Base-by-base conservation (phyloP, 2,113 vertebrate species). In the Dunckerocampus dactyliophorus region DNA sequence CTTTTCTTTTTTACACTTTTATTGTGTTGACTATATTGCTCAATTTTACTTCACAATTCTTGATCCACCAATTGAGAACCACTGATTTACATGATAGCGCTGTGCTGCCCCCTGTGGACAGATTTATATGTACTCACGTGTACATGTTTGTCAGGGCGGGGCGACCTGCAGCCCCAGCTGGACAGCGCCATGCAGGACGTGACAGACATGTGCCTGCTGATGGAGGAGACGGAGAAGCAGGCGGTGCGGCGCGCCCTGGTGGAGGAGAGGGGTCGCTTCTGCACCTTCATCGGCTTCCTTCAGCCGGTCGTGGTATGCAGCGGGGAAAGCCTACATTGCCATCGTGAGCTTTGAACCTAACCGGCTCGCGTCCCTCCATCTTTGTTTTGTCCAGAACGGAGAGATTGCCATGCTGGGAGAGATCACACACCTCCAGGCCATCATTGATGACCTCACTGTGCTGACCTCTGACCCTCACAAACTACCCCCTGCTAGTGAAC, bases 201-300 rank as follows among this genome's bases (percentile, higher is more conserved):
- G 80, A 98, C 93, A 0, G 96, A 99, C 89, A 94, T 98, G 95
- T 98, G 95, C 85, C 90, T 98, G 80, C 82, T 99, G 67, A 92
- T 99, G 92, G 96, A 98, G 88, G 96, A 99, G 88, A 99, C 92
- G 0, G 96, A 99, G 89, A 98, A 99, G 85, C 96, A 98, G 90
- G 95, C 96, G 0, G 96, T 98, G 57, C 93, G 96, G 74, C 91
- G 93, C 12, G 96, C 96, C 6, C 93, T 99, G 63, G 93, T 96
- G 0, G 96, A 99, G 85, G 96, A 99, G 78, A 88, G 96, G 2
- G 93, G 95, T 0, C 93, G 96, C 53, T 98, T 97, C 90, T 98
- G 96, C 81, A 96, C 95, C 62, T 97, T 99, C 86, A 96, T 94
- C 75, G 79, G 93, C 60, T 95, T 97, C 84, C 89, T 99, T 63